phyloP scores from a whole-genome alignment of 92 coral and sea anemone genomes.

The Zoanthus sociatus region DNA sequence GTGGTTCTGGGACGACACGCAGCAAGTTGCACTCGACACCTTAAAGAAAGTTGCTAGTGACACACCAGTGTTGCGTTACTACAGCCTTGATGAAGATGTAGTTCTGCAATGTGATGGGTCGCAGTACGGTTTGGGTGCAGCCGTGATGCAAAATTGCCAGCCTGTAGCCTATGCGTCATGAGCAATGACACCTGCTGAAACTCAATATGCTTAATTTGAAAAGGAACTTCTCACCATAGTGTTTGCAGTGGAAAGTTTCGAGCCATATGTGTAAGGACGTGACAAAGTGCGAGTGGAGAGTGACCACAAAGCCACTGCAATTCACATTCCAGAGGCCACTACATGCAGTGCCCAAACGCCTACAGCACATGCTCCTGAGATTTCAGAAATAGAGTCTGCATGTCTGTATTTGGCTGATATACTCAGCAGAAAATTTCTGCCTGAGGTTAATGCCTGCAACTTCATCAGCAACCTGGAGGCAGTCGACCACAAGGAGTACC shows the following conservation, averaged over 20 bases:
- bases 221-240: constrained; percentile 63
- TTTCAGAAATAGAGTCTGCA: too few species aligned
- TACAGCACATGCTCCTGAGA: too few species aligned
- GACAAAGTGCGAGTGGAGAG: constrained; percentile 52
- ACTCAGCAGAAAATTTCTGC: too few species aligned
- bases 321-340: too few species aligned
- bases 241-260: constrained; percentile 47
- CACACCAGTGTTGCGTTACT: constrained; percentile 58
- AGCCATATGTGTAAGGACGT: constrained; percentile 38
- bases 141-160: constrained; percentile 61
- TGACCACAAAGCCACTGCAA: constrained; percentile 54
- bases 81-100: constrained; percentile 58
- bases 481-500: too few species aligned
- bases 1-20: constrained; percentile 59
- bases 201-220: constrained; percentile 62
- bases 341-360: too few species aligned
- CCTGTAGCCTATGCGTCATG: constrained; percentile 73
- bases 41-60: constrained; percentile 40
- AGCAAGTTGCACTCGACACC: constrained; percentile 47
- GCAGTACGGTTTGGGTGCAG: constrained; percentile 34
- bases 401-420: constrained; percentile 61
- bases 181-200: constrained; percentile 67
- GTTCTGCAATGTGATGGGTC: constrained; percentile 59
- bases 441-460: constrained; percentile 27
- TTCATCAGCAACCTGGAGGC: too few species aligned